These are phyloP conservation scores for Lepus europaeus DNA, from an alignment of 2,113 vertebrate species.

Conservation along the genomic window DNA sequence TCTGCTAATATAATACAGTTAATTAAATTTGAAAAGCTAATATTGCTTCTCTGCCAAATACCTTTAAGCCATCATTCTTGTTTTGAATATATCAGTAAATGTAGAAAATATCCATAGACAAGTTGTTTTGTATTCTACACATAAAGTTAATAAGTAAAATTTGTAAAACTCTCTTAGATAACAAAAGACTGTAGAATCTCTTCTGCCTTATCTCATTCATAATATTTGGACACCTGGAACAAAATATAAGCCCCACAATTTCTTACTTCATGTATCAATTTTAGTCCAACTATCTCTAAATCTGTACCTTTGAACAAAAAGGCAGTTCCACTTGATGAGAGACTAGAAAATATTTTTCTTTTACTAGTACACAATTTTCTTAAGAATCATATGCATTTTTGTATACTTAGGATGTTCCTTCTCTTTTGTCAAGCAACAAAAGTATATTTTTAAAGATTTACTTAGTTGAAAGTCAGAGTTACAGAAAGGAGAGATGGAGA, in stretches of 20 bases:
- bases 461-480: too few relatives aligned
- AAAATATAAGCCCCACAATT: neutral
- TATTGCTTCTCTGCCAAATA: neutral
- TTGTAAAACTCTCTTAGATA: neutral
- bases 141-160: neutral
- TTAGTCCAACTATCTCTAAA: neutral
- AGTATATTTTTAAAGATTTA: neutral
- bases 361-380: neutral
- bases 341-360: neutral
- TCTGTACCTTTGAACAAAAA: neutral
- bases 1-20: neutral
- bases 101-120: neutral
- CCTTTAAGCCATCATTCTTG: neutral
- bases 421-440: neutral
- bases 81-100: neutral
- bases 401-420: neutral
- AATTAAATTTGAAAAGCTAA: neutral
- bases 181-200: neutral
- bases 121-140: neutral
- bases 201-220: neutral
- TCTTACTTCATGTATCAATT: neutral
- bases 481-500: too few relatives aligned
- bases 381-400: neutral
- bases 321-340: neutral
- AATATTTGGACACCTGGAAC: neutral